These are phyloP conservation scores for Semicossyphus pulcher DNA, from an alignment of 2,113 vertebrate species.

Conservation along the genomic window DNA sequence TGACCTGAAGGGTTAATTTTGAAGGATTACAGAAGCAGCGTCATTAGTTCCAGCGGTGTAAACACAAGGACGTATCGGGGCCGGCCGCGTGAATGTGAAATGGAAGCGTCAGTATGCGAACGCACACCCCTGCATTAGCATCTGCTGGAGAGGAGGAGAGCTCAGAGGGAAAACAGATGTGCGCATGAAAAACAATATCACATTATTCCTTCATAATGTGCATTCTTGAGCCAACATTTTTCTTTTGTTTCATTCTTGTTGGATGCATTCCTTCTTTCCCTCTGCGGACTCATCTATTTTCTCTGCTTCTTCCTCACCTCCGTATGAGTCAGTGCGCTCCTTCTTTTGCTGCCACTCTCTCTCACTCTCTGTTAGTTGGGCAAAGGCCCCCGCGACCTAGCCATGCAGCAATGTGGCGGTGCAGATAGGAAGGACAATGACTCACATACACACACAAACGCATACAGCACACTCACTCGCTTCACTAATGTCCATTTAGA, in stretches of 20 bases:
- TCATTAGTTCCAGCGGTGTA: conserved; percentile 71
- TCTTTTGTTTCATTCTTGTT: conserved; percentile 21
- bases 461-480: conserved; percentile 8
- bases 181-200: conserved; percentile 31
- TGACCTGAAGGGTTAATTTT: conserved; percentile 70
- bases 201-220: conserved; percentile 29
- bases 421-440: conserved; percentile 37
- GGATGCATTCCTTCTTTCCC: not conserved
- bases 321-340: conserved; percentile 9
- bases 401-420: conserved; percentile 25
- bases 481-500: not conserved
- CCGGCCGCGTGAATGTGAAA: conserved; percentile 39
- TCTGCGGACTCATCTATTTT: conserved; percentile 2
- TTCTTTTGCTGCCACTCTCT: not conserved
- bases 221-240: not conserved
- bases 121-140: conserved; percentile 16
- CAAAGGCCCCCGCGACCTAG: conserved; percentile 48
- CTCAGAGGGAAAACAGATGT: conserved; percentile 45
- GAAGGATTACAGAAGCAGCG: conserved; percentile 61
- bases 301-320: conserved; percentile 19
- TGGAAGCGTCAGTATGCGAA: conserved; percentile 20
- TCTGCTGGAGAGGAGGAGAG: conserved; percentile 23
- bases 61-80: conserved; percentile 60
- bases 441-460: conserved; percentile 3
- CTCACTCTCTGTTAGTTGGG: conserved; percentile 3